A percentile compares a stretch with the other conserved stretches of the same genome.
phyloP scores from a whole-genome alignment of 2,888 invertebrate genomes.

The Synanthedon vespiformis region DNA sequence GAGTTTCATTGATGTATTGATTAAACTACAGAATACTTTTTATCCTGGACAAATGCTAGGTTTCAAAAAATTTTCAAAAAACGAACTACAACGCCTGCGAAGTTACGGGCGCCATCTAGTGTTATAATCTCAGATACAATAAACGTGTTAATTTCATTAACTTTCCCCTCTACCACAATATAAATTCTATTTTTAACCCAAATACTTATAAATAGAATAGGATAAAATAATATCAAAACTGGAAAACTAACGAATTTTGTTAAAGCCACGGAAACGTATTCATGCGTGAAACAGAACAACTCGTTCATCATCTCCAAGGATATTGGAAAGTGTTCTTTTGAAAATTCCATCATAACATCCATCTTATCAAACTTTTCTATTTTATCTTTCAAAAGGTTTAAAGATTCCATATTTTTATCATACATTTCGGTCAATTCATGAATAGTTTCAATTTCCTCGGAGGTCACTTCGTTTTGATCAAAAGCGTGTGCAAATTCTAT shows the following conservation, averaged over 20 bases:
- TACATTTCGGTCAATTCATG: conserved; percentile 22
- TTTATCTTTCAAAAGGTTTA: conserved; percentile 15
- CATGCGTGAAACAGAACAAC: conserved; percentile 26
- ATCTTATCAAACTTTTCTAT: conserved; percentile 24
- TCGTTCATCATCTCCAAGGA: conserved; percentile 23
- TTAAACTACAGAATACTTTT: too few species aligned
- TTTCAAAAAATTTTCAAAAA: too few species aligned
- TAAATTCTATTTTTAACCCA: too few species aligned
- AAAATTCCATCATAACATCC: conserved; percentile 25
- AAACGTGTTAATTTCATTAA: too few species aligned
- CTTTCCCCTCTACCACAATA: too few species aligned
- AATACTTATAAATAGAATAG: too few species aligned
- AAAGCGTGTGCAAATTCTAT: conserved; percentile 25
- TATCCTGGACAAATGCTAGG: too few species aligned
- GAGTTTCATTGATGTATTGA: too few species aligned
- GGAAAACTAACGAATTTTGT: conserved; percentile 24
- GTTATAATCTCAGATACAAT: too few species aligned
- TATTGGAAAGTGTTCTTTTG: conserved; percentile 21
- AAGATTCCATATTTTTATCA: conserved; percentile 13
- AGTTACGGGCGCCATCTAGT: too few species aligned
- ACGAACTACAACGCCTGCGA: too few species aligned
- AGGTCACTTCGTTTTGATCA: conserved; percentile 16
- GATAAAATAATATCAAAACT: not conserved
- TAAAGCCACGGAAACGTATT: conserved; percentile 27
- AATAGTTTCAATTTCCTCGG: conserved; percentile 18